A percentile compares a stretch with the other conserved stretches of the same genome.
These are phyloP conservation scores for Aphelocoma coerulescens DNA, from an alignment of 2,113 vertebrate genomes.

Conservation along the genomic window DNA sequence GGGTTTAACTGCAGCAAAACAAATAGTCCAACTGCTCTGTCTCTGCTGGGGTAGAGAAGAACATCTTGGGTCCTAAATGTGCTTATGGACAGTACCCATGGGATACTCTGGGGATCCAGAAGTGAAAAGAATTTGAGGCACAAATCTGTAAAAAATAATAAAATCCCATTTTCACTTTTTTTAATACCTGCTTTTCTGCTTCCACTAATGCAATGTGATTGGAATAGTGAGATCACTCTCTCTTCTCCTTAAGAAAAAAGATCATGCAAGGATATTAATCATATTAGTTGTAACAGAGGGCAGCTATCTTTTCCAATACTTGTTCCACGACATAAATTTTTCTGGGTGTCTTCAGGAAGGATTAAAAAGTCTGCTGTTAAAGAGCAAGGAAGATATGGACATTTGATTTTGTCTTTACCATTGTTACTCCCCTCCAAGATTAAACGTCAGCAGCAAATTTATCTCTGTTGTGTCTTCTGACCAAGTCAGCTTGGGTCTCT, in stretches of 20 bases:
- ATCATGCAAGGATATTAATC: constrained; percentile 7
- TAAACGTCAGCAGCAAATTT: constrained; percentile 36
- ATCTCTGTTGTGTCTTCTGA: constrained; percentile 69
- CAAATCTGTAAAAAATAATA: neutral
- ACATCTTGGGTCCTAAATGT: neutral
- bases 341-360: neutral
- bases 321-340: neutral
- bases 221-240: neutral
- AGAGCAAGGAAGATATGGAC: constrained; percentile 21
- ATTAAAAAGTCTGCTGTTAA: constrained; percentile 29
- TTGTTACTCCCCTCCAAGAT: constrained; percentile 14
- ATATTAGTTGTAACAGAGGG: constrained; percentile 28
- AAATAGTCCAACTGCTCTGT: neutral
- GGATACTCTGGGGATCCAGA: neutral
- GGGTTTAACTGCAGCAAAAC: neutral
- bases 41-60: neutral
- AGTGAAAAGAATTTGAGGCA: neutral
- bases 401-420: constrained; percentile 36
- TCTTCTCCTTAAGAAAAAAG: neutral
- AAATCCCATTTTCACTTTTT: neutral
- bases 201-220: neutral
- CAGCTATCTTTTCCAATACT: constrained; percentile 11
- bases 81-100: neutral
- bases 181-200: neutral
- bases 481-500: neutral